Base-by-base conservation (phyloP, 1,140 invertebrate genomes). In the Drosophila sucinea region DNA sequence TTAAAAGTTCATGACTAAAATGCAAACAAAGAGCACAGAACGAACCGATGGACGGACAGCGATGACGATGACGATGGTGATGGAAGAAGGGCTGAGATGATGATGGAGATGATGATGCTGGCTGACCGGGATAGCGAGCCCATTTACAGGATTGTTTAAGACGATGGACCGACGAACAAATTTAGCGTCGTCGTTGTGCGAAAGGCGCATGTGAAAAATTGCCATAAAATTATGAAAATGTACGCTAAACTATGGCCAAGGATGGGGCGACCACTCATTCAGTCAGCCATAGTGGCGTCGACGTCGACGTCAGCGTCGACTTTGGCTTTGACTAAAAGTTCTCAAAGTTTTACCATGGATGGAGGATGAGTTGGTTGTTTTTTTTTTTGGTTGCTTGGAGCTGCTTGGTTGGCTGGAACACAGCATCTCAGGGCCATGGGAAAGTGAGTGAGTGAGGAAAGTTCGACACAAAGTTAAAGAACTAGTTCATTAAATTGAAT, bases 1-100 rank as follows among this genome's bases (percentile, higher is more conserved):
- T 89, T 84, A 84, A 89, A 90, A 89, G 85, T 89, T 89, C 84
- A 89, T 89, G 84, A 90, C 84, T 89, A 84, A 89, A 89, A 81
- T 84, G 70, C 84, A 83, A 89, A 90, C 84, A 89, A 82, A 83
- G 72, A 56, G 61, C 47, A 64, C 4, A 8, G 17, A 55, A 57
- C 27, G 44, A 29, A n/a, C 17, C 30, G 27, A 51, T 25, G 30
- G 8, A 25, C 32, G 55, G 56, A 61, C 8, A 29, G 23, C 35
- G 17, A 27, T 4, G 11, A 33, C 27, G 27, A n/a, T 60, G 32
- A 27, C 11, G 58, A 11, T 27, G 10, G 30, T 23, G 27, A 23
- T 3, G 25, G 17, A 17, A 17, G 17, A 17, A 5, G 3, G 5
- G 5, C 4, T 3, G 4, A 10, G 51, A 11, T 6, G 27, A 51